phyloP scores from a whole-genome alignment of 2,113 vertebrate genomes.

The Indicator maculatus region DNA sequence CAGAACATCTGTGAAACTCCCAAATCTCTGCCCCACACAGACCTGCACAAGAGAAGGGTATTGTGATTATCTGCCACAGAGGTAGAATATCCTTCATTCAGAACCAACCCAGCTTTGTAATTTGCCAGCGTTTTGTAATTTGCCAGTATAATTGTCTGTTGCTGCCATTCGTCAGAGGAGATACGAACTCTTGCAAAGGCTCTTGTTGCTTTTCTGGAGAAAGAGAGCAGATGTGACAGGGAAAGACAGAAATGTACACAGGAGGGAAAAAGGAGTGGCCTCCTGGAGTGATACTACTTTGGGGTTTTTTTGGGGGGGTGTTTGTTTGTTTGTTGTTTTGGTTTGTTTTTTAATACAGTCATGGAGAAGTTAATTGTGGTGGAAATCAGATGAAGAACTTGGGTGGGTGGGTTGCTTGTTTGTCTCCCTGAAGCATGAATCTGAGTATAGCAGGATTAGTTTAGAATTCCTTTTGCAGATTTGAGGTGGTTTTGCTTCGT shows the following conservation, averaged over 20 bases:
- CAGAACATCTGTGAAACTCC: not conserved
- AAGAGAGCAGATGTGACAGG: not conserved
- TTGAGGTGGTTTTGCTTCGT: not conserved
- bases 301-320: no score
- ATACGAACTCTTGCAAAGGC: not conserved
- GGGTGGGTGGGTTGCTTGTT: not conserved
- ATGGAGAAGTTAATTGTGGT: no score
- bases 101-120: not conserved
- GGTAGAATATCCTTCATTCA: not conserved
- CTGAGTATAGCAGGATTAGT: not conserved
- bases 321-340: no score
- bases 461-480: not conserved
- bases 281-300: not conserved
- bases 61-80: not conserved
- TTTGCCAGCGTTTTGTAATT: not conserved
- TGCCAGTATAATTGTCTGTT: not conserved
- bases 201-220: not conserved
- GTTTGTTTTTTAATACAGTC: no score
- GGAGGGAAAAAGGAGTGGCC: not conserved
- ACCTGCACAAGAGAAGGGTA: not conserved
- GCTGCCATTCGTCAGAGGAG: not conserved
- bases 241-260: not conserved
- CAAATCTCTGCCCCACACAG: not conserved
- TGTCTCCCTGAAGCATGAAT: not conserved
- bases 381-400: no score